Conservation (phyloP, 2,797 vertebrate species). For the Lerista edwardsae region DNA sequence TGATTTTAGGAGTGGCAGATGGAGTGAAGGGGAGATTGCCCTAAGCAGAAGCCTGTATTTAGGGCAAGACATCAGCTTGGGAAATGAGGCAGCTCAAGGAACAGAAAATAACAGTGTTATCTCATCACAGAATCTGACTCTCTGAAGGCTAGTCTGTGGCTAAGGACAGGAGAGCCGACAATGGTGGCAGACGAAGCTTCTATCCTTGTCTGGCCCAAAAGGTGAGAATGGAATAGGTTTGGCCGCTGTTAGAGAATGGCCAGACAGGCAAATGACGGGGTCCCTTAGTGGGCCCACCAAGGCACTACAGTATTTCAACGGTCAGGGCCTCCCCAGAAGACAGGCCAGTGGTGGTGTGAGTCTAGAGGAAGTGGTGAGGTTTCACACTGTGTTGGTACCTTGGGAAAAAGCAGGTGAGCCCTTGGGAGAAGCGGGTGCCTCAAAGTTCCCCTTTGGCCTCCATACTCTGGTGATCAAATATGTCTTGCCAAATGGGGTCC, state of each 20-base stretch:
- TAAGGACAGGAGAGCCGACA: constrained; percentile 64
- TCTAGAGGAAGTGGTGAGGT: background rate
- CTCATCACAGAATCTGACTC: constrained; percentile 70
- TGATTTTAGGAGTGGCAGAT: constrained; percentile 69
- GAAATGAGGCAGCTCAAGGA: constrained; percentile 56
- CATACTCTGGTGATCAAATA: background rate
- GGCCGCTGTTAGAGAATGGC: background rate
- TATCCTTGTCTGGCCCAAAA: constrained; percentile 16
- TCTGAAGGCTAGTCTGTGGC: constrained; percentile 68
- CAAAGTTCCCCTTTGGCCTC: background rate
- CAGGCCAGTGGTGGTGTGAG: background rate
- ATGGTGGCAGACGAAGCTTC: constrained; percentile 61
- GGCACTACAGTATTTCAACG: background rate
- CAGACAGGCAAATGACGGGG: background rate
- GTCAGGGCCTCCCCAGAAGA: background rate
- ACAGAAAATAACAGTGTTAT: constrained; percentile 64
- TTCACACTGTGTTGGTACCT: background rate
- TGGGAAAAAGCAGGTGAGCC: background rate
- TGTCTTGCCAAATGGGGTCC: too few species aligned
- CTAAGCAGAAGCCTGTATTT: constrained; percentile 75
- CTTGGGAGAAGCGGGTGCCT: background rate
- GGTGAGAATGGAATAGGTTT: background rate
- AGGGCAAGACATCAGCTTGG: constrained; percentile 75
- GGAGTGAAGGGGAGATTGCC: constrained; percentile 70
- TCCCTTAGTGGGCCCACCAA: background rate